Base-by-base conservation (phyloP, 2,113 vertebrate species). In the Cinclus cinclus region DNA sequence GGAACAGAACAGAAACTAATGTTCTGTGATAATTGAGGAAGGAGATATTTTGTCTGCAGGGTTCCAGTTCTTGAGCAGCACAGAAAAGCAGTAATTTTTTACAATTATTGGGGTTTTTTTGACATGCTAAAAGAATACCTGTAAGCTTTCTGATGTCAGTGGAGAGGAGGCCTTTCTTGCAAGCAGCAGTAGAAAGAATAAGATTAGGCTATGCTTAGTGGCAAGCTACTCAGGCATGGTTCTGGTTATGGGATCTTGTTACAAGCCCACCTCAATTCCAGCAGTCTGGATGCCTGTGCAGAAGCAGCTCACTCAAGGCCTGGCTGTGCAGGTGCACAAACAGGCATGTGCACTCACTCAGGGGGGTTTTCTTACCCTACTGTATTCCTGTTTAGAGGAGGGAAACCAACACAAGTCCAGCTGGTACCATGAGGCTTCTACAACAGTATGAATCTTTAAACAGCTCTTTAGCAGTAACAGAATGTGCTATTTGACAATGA, bases 331-430 rank as follows among this genome's bases (percentile, higher is more conserved):
- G 60, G 33, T 47, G 33, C 14, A 24, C 44, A 59, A 11, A 23
- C 12, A 78, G 35, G 8, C 0, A 0, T n/a, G 20, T 65, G 46
- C 42, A 30, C 16, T n/a, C n/a, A 17, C 13, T 42, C 27, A 21
- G 20, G 16, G 19, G 62, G 37, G 3, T 24, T 83, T 87, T 53
- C 11, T 12, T 55, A 33, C 17, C 6, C 6, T 62, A 6, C 0
- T 52, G 37, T 42, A 8, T 23, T 67, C 30, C 24, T 59, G 3
- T 44, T 73, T 21, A 79, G 68, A 68, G 31, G 20, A 9, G 53
- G 19, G 22, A 19, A 80, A 14, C 2, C 21, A 68, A 2, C 10
- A 49, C 0, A 0, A 80, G 39, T 42, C 52, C 25, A 59, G 31
- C 81, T 70, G 42, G 24, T 68, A 59, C 33, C 41, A 55, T 8